Evolutionary conservation across 2,113 vertebrate genomes (phyloP).

Genomic region (Hymenochirus boettgeri): DNA sequence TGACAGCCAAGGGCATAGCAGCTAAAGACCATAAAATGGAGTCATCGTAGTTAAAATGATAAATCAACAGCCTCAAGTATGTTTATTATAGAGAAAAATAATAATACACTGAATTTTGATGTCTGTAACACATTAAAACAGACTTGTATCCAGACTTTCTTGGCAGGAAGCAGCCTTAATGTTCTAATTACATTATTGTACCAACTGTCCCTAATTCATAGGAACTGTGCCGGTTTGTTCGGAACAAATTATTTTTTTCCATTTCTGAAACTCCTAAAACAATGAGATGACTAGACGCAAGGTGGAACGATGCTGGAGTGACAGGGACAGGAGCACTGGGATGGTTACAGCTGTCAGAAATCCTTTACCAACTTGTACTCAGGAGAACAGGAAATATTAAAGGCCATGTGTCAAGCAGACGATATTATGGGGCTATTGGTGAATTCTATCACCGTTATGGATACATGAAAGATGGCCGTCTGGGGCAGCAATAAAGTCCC

Average conservation of each 20-base stretch:
- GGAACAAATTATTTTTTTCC: slow-evolving; percentile 28
- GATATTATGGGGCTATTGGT: too few relatives aligned
- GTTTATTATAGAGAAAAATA: neutral
- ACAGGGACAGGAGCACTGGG: slow-evolving; percentile 33
- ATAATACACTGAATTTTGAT: slow-evolving; percentile 9
- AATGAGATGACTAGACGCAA: slow-evolving; percentile 9
- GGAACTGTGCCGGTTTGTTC: slow-evolving; percentile 18
- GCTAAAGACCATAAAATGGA: too few relatives aligned
- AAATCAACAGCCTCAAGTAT: neutral
- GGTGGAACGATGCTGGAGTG: slow-evolving; percentile 9
- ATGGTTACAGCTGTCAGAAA: neutral
- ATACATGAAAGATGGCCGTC: too few relatives aligned
- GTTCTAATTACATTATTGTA: slow-evolving; percentile 31
- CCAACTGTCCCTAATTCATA: slow-evolving; percentile 32
- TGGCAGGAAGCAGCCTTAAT: slow-evolving; percentile 15
- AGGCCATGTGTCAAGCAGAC: too few relatives aligned
- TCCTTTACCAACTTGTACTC: neutral
- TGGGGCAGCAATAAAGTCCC: too few relatives aligned
- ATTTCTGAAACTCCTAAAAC: slow-evolving; percentile 10
- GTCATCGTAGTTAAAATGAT: neutral
- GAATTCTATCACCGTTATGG: too few relatives aligned
- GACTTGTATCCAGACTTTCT: slow-evolving; percentile 22
- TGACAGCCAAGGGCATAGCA: too few relatives aligned
- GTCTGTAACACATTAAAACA: neutral
- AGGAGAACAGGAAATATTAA: too few relatives aligned